Evolutionary conservation across 2,113 vertebrate species (phyloP).

Genomic region (Apus apus): DNA sequence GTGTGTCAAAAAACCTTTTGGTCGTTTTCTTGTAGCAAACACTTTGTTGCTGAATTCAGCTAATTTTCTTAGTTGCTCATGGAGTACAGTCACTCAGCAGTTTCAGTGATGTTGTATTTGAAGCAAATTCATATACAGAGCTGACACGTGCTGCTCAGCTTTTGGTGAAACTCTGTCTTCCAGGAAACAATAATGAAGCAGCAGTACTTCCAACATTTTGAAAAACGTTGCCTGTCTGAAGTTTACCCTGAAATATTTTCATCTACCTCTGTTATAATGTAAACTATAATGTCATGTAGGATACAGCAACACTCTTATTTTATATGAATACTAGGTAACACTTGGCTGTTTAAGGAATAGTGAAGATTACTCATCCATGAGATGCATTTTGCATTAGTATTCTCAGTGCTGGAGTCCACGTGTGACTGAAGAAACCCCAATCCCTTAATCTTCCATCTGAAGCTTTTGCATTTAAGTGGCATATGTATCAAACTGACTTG

Average conservation of each 20-base stretch:
- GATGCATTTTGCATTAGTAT: background rate
- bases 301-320: background rate
- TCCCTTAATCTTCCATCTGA: background rate
- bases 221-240: background rate
- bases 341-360: background rate
- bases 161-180: background rate
- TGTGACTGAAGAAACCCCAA: background rate
- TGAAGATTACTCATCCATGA: rapidly evolving
- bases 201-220: background rate
- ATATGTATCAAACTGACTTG: background rate
- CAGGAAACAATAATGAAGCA: background rate
- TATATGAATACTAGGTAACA: background rate
- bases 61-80: background rate
- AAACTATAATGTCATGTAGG: background rate
- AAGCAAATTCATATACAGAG: background rate
- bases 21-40: background rate
- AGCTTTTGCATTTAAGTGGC: background rate
- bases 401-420: background rate
- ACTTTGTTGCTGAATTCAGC: background rate
- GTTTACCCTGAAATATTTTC: rapidly evolving
- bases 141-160: background rate
- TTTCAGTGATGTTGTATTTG: background rate
- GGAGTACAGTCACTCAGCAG: background rate
- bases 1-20: background rate
- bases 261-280: background rate